Evolutionary conservation across 2,888 invertebrate species (phyloP).

Genomic region (Drosophila leonis): DNA sequence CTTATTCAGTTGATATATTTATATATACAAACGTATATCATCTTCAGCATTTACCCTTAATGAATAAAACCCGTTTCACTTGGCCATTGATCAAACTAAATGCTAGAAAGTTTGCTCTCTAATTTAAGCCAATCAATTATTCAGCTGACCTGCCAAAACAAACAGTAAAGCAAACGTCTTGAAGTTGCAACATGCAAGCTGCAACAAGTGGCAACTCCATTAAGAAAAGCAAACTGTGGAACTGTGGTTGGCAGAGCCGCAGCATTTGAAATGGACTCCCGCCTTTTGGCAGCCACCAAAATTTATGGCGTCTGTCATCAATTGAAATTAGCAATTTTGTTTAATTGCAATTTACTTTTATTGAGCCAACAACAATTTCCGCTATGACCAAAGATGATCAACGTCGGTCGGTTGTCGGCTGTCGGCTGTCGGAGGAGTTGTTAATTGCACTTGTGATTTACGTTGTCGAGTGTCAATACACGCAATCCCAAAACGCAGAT

Average conservation of each 20-base stretch:
- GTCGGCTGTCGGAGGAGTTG: constrained; percentile 54
- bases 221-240: constrained; percentile 15
- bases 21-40: neutral
- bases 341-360: constrained; percentile 82
- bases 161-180: constrained; percentile 1
- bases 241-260: constrained; percentile 11
- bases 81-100: neutral
- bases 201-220: constrained; percentile 33
- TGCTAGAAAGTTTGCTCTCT: constrained; percentile 26
- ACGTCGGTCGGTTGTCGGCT: constrained; percentile 10
- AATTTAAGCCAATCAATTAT: constrained; percentile 24
- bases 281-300: constrained; percentile 38
- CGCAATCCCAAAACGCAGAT: constrained; percentile 60
- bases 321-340: constrained; percentile 79
- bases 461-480: constrained; percentile 76
- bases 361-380: constrained; percentile 79
- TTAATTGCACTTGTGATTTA: constrained; percentile 82
- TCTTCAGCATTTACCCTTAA: constrained; percentile 6
- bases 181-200: constrained; percentile 8
- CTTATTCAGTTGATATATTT: neutral
- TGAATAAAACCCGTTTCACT: constrained; percentile 2
- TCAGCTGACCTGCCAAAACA: constrained; percentile 13
- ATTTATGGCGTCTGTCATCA: constrained; percentile 78
- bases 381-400: constrained; percentile 51
- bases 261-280: constrained; percentile 33